Base-by-base conservation (phyloP, 2,797 vertebrate genomes). In the Crenuchus spilurus region DNA sequence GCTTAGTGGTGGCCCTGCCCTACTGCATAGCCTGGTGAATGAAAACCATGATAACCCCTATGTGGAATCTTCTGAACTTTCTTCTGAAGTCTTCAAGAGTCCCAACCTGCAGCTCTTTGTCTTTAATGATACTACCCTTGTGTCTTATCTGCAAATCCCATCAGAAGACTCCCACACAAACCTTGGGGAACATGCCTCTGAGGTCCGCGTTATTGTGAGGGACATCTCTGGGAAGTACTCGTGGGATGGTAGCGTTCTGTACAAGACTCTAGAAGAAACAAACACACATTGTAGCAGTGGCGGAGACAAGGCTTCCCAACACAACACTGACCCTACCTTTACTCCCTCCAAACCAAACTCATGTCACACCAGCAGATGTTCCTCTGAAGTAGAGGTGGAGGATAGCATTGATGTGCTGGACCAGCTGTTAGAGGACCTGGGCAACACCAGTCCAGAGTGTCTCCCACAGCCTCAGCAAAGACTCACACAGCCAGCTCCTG, bases 161-260 rank as follows among this genome's bases (percentile, higher is more conserved):
- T 76, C 93, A 0, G 94, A 95, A 72, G 88, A 72, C 0, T 85
- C 39, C 0, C 33, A 66, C 0, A 84, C 77, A 0, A 82, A 90
- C 1, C 85, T 87, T 0, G 84, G 83, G 0, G 83, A 87, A 5
- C 85, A 88, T 20, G 90, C 91, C 0, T 91, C 96, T 0, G 94
- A 96, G 2, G 95, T 99, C 20, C 93, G 98, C 1, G 90, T 98
- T 46, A 99, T 99, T 10, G 94, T 99, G 65, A 88, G 98, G 39
- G 98, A 99, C 83, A 97, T 99, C 87, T 99, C 98, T 3, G 98
- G 98, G 80, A 99, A 99, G 79, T 98, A 99, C 86, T 97, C 97
- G 0, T 99, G 98, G 98, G 97, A 99, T 26, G 94, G 95, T 33
- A 88, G 86, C 0, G 87, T 98, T 62, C 89, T 98, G n/a, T 96